A percentile compares a stretch with the other conserved stretches of the same genome.
Conservation (phyloP, 2,888 invertebrate species). For the Odontothrips loti region DNA sequence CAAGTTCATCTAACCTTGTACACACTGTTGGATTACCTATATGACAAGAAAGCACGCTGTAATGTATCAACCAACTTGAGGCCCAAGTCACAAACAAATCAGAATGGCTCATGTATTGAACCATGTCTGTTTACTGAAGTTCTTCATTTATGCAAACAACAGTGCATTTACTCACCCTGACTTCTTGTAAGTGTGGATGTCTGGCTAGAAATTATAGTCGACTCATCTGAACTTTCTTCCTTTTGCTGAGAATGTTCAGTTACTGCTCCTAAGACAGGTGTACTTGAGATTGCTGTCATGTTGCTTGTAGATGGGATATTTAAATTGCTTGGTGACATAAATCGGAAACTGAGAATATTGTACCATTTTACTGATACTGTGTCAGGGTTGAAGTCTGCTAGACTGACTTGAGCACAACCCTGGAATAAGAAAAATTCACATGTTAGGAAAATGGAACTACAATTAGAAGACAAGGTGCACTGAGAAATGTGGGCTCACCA, state of each 20-base stretch:
- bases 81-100: too few species aligned
- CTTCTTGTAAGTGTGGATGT: constrained; percentile 92
- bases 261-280: neutral
- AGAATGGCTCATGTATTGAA: too few species aligned
- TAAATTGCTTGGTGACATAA: constrained; percentile 49
- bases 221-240: constrained; percentile 95
- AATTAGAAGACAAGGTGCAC: constrained; percentile 2
- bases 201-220: constrained; percentile 93
- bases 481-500: constrained; percentile 59
- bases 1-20: constrained; percentile 53
- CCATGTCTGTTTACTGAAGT: too few species aligned
- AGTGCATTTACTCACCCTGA: constrained; percentile 52
- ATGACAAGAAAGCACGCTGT: constrained; percentile 43
- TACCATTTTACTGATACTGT: constrained; percentile 85
- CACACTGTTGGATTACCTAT: constrained; percentile 52
- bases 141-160: neutral
- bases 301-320: constrained; percentile 42
- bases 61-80: neutral
- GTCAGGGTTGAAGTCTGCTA: constrained; percentile 89
- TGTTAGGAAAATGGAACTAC: constrained; percentile 29
- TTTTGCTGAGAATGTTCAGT: constrained; percentile 41
- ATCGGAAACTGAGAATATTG: constrained; percentile 82
- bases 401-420: constrained; percentile 93
- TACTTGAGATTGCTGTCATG: constrained; percentile 46
- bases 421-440: constrained; percentile 47